Conservation (phyloP, 1,140 invertebrate species). For the Drosophila ironensis region DNA sequence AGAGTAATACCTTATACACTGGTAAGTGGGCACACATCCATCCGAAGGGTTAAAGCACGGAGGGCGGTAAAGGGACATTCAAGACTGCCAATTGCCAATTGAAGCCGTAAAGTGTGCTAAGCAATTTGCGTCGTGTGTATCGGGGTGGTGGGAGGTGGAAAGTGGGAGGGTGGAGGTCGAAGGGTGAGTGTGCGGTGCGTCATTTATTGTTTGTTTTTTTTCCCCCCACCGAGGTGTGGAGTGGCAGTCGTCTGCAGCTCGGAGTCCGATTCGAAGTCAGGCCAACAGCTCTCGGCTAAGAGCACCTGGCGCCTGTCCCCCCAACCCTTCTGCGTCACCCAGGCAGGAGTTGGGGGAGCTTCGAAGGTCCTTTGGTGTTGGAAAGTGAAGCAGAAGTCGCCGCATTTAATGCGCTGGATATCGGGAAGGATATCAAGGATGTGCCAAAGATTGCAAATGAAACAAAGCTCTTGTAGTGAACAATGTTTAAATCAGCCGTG, state of each 20-base stretch:
- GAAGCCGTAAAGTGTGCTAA: conserved; percentile 79
- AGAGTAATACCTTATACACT: too few relatives aligned
- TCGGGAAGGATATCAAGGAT: too few relatives aligned
- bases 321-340: background rate
- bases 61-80: conserved; percentile 63
- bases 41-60: too few relatives aligned
- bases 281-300: background rate
- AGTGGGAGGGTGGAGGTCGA: too few relatives aligned
- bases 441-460: too few relatives aligned
- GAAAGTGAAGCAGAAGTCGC: too few relatives aligned
- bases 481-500: too few relatives aligned
- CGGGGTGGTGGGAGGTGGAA: background rate
- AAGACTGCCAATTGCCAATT: conserved; percentile 79
- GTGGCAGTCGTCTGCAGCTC: background rate
- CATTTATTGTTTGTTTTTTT: conserved; percentile 70
- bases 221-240: conserved; percentile 25
- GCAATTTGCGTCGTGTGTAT: conserved; percentile 59
- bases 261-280: background rate
- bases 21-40: too few relatives aligned
- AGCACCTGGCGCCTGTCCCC: background rate
- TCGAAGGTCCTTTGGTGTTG: too few relatives aligned
- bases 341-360: too few relatives aligned
- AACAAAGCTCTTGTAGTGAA: too few relatives aligned
- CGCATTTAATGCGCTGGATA: too few relatives aligned
- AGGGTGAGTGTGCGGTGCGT: conserved; percentile 20